Conservation (phyloP, 1,140 invertebrate genomes). For the Drosophila neocordata region DNA sequence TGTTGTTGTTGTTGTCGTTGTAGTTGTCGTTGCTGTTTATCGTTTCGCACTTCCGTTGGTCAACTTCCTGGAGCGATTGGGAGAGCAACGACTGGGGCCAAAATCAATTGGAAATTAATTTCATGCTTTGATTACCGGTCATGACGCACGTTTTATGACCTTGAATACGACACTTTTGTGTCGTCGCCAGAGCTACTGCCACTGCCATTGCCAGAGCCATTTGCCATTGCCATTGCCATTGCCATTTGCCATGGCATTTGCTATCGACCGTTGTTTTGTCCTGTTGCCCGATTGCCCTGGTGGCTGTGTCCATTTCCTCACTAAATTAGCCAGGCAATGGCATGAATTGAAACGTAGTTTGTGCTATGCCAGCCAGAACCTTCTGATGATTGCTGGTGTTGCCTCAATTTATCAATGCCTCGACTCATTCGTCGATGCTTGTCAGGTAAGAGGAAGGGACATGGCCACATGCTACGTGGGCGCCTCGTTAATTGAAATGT, state of each 20-base stretch:
- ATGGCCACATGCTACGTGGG: constrained; percentile 56
- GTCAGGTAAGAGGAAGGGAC: constrained; percentile 56
- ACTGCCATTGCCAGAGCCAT: neutral
- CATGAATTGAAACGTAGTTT: constrained; percentile 72
- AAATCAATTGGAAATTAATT: constrained; percentile 81
- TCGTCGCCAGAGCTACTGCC: constrained; percentile 35
- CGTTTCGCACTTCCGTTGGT: constrained; percentile 79
- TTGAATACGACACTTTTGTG: constrained; percentile 78
- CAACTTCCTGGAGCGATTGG: constrained; percentile 78
- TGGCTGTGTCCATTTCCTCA: constrained; percentile 68
- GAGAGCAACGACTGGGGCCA: constrained; percentile 57
- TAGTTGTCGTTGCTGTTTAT: constrained; percentile 66
- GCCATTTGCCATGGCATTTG: neutral
- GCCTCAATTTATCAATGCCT: constrained; percentile 77
- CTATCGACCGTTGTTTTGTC: constrained; percentile 15
- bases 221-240: neutral
- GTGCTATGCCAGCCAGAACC: constrained; percentile 38
- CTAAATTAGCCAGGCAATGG: constrained; percentile 78
- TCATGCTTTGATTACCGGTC: constrained; percentile 80
- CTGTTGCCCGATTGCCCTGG: constrained; percentile 20
- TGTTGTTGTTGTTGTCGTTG: constrained; percentile 17
- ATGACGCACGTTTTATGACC: constrained; percentile 80
- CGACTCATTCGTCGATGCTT: constrained; percentile 69
- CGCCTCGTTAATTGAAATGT: constrained; percentile 75
- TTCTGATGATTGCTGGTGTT: constrained; percentile 54